Evolutionary conservation across 1,140 invertebrate species (phyloP).

Genomic region (Drosophila sproati): DNA sequence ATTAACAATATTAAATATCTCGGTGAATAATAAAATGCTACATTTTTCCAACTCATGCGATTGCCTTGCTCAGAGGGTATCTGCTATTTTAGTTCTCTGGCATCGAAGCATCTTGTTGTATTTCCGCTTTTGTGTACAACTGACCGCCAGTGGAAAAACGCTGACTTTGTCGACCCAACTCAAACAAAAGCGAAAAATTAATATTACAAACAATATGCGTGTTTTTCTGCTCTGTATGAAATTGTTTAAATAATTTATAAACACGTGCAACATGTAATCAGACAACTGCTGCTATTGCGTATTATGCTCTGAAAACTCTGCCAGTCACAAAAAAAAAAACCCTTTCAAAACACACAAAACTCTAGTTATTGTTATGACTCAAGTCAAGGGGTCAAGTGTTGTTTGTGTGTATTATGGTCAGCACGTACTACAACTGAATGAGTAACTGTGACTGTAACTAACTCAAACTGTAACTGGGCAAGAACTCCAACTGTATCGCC

Average conservation of each 20-base stretch:
- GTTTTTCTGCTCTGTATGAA: conserved; percentile 41
- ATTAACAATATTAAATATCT: too few relatives aligned
- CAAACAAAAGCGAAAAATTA: conserved; percentile 49
- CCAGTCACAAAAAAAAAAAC: background rate
- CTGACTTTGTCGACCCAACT: conserved; percentile 41
- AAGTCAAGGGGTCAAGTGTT: conserved; percentile 32
- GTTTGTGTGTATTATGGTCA: conserved; percentile 31
- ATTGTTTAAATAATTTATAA: conserved; percentile 77
- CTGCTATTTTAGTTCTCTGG: conserved; percentile 41
- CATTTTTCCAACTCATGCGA: background rate
- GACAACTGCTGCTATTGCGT: conserved; percentile 58
- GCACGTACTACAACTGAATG: conserved; percentile 53
- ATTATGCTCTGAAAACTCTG: conserved; percentile 13
- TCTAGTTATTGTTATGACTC: conserved; percentile 39
- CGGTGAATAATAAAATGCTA: background rate
- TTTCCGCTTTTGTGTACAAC: conserved; percentile 1
- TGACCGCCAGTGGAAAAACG: conserved; percentile 29
- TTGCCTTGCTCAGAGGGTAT: background rate
- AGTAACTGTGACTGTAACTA: conserved; percentile 24
- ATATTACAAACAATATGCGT: conserved; percentile 53
- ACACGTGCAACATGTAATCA: conserved; percentile 62
- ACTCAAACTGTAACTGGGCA: conserved; percentile 13
- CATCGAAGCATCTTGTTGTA: background rate
- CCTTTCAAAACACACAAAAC: conserved; percentile 24
- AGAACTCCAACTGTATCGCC: conserved; percentile 37